Base-by-base conservation (phyloP, 1,140 invertebrate genomes). In the Littorina saxatilis region DNA sequence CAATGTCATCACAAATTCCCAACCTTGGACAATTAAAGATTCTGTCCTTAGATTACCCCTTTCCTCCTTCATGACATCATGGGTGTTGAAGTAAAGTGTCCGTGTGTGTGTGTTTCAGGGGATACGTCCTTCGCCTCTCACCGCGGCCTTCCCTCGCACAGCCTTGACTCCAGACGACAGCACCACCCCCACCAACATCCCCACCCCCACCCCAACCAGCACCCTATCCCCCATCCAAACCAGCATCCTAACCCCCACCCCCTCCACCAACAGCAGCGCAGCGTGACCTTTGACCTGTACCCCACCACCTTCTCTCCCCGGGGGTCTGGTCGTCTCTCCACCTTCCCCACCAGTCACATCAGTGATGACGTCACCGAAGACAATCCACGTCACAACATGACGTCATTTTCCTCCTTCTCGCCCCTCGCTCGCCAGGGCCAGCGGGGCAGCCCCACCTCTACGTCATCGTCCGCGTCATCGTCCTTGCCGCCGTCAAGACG, bases 71-170 rank as follows among this genome's bases (percentile, higher is more conserved):
- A n/a, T n/a, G n/a, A n/a, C n/a, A n/a, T n/a, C n/a, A n/a, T n/a
- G n/a, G n/a, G n/a, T n/a, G n/a, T n/a, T n/a, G n/a, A 47, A 9
- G 43, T 47, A 9, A 5, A 47, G 43, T 47, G 43, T 17, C 7
- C n/a, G n/a, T 17, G 43, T 47, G 7, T 47, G 17, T 47, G 23
- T 37, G 1, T 80, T 80, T 5, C 82, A 83, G 82, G 82, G 27
- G 83, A 84, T 47, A 52, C 37, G 0, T 74, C 83, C 23, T 81
- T 84, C 47, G 77, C 43, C 32, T 81, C 79, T 0, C 82, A 83
- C n/a, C 73, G 82, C 23, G 61, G 43, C 13, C 50, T 32, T 35
- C 73, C 78, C 7, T 78, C 37, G 9, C n/a, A 15, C 50, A 35
- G 74, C 17, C 74, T n/a, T 3, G 66, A 68, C 9, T 40, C 35